Conservation (phyloP, 2,113 vertebrate genomes). For the Myrmecobius fasciatus region DNA sequence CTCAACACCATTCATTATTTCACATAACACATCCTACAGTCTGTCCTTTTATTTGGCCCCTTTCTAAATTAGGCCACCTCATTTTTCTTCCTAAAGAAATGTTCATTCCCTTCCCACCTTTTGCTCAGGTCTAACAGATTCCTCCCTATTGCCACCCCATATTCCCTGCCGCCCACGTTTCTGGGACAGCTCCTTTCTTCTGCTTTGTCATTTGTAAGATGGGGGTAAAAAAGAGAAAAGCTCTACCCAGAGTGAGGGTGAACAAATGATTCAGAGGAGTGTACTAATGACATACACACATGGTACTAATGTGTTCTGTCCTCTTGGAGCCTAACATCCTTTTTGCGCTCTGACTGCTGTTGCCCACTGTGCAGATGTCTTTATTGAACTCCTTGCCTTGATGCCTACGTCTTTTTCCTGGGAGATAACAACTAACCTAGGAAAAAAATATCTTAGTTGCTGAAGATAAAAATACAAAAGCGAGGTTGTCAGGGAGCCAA, state of each 20-base stretch:
- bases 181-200: constrained; percentile 46
- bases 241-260: constrained; percentile 7
- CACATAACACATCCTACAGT: not conserved
- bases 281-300: not conserved
- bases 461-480: not conserved
- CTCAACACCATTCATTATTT: constrained; percentile 9
- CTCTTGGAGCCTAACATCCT: not conserved
- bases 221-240: constrained; percentile 51
- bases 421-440: not conserved
- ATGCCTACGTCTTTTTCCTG: not conserved
- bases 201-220: constrained; percentile 48
- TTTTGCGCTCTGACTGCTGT: not conserved
- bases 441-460: not conserved
- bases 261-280: constrained; percentile 17
- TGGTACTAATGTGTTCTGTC: not conserved
- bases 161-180: constrained; percentile 31
- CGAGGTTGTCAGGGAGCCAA: not conserved
- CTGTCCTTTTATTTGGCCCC: not conserved
- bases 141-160: not conserved
- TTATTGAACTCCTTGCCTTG: not conserved
- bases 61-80: constrained; percentile 12
- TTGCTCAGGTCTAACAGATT: constrained; percentile 51
- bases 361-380: not conserved
- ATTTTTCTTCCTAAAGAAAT: constrained; percentile 32
- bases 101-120: not conserved